phyloP scores from a whole-genome alignment of 2,888 invertebrate species.

The Fragum sueziense region DNA sequence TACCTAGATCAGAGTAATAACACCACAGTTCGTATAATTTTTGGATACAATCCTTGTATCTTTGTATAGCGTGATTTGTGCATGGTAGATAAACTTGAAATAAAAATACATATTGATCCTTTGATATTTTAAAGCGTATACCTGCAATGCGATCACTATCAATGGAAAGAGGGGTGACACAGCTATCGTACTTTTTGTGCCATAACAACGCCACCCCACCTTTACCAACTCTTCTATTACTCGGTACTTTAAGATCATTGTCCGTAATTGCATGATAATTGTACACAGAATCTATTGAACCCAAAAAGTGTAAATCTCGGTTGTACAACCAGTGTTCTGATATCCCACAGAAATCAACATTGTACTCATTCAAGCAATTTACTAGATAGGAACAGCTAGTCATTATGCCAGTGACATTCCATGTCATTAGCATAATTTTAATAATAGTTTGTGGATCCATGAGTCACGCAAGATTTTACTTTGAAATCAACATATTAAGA shows the following conservation, averaged over 20 bases:
- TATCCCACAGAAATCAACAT: neutral
- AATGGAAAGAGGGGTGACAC: neutral
- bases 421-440: neutral
- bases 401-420: neutral
- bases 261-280: neutral
- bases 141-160: constrained; percentile 8
- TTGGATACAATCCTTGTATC: neutral
- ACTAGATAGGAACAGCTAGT: neutral
- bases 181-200: neutral
- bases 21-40: neutral
- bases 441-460: neutral
- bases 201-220: neutral
- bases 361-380: neutral
- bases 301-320: neutral
- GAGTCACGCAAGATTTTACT: no score
- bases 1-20: neutral
- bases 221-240: constrained; percentile 1
- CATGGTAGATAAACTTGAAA: constrained; percentile 10
- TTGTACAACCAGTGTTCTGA: constrained; percentile 3
- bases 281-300: neutral
- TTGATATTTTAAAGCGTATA: neutral
- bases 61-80: neutral
- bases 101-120: neutral
- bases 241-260: neutral
- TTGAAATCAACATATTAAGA: no score